Conservation (phyloP, 1,140 invertebrate genomes). For the Eueides isabella region DNA sequence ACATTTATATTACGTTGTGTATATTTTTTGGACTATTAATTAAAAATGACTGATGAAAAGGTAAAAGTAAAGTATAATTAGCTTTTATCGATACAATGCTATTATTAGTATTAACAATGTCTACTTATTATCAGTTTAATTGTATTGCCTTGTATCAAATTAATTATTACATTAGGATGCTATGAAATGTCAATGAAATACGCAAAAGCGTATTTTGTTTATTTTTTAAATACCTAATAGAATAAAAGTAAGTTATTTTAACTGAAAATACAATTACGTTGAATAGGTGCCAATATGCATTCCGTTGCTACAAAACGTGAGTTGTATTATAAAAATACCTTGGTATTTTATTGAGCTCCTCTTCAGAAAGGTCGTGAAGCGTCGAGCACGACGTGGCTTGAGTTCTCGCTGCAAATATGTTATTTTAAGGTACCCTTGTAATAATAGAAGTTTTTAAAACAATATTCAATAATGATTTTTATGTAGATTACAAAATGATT, state of each 20-base stretch:
- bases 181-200: no score
- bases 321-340: slow-evolving; percentile 56
- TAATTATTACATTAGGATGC: no score
- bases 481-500: neutral
- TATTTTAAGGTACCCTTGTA: neutral
- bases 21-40: neutral
- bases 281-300: slow-evolving; percentile 28
- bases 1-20: neutral
- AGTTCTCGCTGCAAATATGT: slow-evolving; percentile 67
- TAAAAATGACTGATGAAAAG: no score
- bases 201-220: neutral
- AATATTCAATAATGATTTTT: slow-evolving; percentile 1
- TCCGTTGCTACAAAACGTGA: slow-evolving; percentile 23
- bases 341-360: slow-evolving; percentile 77
- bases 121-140: no score
- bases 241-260: neutral
- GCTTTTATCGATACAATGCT: neutral
- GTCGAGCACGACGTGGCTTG: slow-evolving; percentile 81
- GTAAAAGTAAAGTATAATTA: neutral
- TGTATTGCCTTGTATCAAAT: no score
- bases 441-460: slow-evolving; percentile 1
- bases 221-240: neutral
- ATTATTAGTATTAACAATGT: neutral
- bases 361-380: slow-evolving; percentile 79
- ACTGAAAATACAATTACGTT: slow-evolving; percentile 13